A percentile compares a stretch with the other conserved stretches of the same genome.
phyloP scores from a whole-genome alignment of 2,797 vertebrate genomes.

The Falco biarmicus region DNA sequence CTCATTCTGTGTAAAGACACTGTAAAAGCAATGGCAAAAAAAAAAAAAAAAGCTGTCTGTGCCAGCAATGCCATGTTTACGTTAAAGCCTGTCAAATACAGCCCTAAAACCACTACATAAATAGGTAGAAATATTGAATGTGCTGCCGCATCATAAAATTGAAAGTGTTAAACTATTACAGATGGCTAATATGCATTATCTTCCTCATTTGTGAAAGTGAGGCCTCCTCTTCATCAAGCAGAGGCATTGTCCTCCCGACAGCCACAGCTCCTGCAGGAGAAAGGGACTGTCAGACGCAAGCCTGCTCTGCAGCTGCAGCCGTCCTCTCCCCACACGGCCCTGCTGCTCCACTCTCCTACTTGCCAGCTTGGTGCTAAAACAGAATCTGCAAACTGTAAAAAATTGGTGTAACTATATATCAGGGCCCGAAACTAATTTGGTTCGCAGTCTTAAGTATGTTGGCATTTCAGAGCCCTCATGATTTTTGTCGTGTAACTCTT shows the following conservation, averaged over 20 bases:
- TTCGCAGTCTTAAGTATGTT: background rate
- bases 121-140: constrained; percentile 55
- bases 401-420: background rate
- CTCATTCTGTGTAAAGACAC: constrained; percentile 6
- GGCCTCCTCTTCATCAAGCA: background rate
- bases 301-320: background rate
- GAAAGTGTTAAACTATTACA: background rate
- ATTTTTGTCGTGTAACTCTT: background rate
- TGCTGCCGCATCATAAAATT: background rate
- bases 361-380: background rate
- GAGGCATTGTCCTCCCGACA: background rate
- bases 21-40: constrained; percentile 24
- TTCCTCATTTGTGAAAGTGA: background rate
- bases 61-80: constrained; percentile 46
- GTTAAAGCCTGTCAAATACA: constrained; percentile 47
- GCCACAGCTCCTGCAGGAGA: background rate
- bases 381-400: background rate
- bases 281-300: background rate
- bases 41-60: background rate
- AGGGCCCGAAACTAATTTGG: background rate
- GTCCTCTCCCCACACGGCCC: background rate
- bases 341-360: background rate
- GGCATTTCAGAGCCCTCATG: background rate
- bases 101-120: constrained; percentile 1
- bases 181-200: background rate